Conservation (phyloP, 2,797 vertebrate species). For the Pseudochirops cupreus region DNA sequence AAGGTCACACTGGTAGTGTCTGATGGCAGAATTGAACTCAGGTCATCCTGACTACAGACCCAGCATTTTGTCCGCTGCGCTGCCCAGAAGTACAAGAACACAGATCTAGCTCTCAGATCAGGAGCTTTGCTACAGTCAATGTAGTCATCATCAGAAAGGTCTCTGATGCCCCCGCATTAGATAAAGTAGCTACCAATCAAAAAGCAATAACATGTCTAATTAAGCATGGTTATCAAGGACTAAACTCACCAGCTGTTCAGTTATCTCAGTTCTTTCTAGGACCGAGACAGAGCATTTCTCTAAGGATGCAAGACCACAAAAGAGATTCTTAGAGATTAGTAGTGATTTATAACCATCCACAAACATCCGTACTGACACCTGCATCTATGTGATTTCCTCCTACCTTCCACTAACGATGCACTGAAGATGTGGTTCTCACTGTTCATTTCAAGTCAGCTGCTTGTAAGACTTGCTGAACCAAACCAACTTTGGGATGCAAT, state of each 20-base stretch:
- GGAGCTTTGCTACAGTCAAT: too few relatives aligned
- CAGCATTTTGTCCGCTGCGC: too few relatives aligned
- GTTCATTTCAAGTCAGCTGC: constrained; percentile 68
- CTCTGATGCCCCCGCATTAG: constrained; percentile 26
- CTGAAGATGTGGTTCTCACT: constrained; percentile 78
- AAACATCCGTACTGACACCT: background rate
- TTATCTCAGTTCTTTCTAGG: constrained; percentile 75
- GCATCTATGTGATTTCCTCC: constrained; percentile 70
- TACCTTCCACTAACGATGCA: constrained; percentile 78
- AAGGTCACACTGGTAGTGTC: background rate
- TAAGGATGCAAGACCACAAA: constrained; percentile 78
- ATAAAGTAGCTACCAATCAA: constrained; percentile 73
- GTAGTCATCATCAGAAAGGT: constrained; percentile 35
- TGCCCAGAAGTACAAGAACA: too few relatives aligned
- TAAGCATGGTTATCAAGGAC: constrained; percentile 80
- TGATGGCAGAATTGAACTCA: background rate
- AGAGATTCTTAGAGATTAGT: constrained; percentile 76
- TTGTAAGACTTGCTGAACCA: constrained; percentile 74
- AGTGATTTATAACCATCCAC: constrained; percentile 62
- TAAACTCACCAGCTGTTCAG: constrained; percentile 69
- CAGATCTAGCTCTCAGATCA: too few relatives aligned
- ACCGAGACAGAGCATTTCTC: constrained; percentile 75
- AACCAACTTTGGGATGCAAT: constrained; percentile 74
- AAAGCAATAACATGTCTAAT: constrained; percentile 70
- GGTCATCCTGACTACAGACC: background rate